phyloP scores from a whole-genome alignment of 2,797 vertebrate genomes.

The Valencia hispanica region DNA sequence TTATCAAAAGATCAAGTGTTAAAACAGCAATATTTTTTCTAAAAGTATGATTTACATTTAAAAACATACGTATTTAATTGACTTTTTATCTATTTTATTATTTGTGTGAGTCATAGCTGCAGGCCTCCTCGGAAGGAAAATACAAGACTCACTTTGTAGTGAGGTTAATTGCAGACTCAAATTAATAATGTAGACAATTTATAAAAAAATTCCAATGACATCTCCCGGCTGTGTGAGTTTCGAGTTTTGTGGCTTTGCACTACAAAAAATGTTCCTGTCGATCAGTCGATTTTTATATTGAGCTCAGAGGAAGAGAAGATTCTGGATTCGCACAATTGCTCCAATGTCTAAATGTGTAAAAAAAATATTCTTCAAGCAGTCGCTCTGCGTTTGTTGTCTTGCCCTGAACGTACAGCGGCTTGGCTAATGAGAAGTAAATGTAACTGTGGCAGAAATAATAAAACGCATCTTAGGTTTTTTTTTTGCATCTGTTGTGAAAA shows the following conservation, averaged over 20 bases:
- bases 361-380: neutral
- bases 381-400: neutral
- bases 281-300: slow-evolving; percentile 22
- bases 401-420: neutral
- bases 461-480: neutral
- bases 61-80: neutral
- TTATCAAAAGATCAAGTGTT: neutral
- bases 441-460: neutral
- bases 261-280: slow-evolving; percentile 61
- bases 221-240: neutral
- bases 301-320: slow-evolving; percentile 11
- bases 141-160: neutral
- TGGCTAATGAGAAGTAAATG: slow-evolving; percentile 1
- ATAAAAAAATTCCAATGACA: neutral
- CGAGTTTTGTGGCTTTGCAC: slow-evolving; percentile 32
- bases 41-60: neutral
- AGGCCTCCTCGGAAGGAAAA: slow-evolving; percentile 13
- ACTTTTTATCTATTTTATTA: neutral
- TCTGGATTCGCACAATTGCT: neutral
- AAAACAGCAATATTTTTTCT: neutral
- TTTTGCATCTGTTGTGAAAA: neutral
- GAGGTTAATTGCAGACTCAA: neutral
- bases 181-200: neutral
- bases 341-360: neutral
- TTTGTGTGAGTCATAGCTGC: slow-evolving; percentile 6